These are phyloP conservation scores for Diachrysia chrysitis DNA, from an alignment of 2,888 invertebrate species.

Conservation along the genomic window DNA sequence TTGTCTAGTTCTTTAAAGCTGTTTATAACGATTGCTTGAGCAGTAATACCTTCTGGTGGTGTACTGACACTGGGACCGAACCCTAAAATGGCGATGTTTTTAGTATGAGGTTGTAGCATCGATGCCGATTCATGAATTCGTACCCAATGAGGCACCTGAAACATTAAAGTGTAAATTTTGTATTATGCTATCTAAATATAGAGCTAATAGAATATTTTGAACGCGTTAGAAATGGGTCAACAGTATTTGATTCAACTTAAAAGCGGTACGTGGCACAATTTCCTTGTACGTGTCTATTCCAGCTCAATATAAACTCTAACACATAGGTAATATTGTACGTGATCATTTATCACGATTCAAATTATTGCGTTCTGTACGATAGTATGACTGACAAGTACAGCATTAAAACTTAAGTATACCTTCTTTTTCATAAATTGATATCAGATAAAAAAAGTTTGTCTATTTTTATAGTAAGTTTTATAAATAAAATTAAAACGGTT, in stretches of 20 bases:
- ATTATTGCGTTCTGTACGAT: background rate
- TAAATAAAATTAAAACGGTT: too few relatives aligned
- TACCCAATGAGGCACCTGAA: constrained; percentile 80
- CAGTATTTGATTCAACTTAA: constrained; percentile 10
- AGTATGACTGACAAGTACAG: background rate
- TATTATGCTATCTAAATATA: background rate
- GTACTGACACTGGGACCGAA: constrained; percentile 92
- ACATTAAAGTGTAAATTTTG: background rate
- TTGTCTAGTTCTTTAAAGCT: constrained; percentile 91
- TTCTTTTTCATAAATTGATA: background rate
- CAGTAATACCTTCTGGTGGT: constrained; percentile 91
- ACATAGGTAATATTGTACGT: constrained; percentile 2
- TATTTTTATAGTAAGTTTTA: too few relatives aligned
- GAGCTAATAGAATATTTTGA: background rate
- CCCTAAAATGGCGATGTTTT: constrained; percentile 91
- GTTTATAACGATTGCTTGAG: constrained; percentile 91
- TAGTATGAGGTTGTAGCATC: constrained; percentile 89
- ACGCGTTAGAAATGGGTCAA: constrained; percentile 1
- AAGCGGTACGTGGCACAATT: constrained; percentile 25
- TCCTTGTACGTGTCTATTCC: constrained; percentile 22
- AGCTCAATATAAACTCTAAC: background rate
- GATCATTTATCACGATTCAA: background rate
- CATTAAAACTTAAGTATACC: too few relatives aligned
- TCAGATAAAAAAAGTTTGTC: too few relatives aligned
- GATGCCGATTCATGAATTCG: constrained; percentile 91